Evolutionary conservation across 53 echinoderm and acorn worm species (phyloP).

Genomic region (Paracentrotus lividus): DNA sequence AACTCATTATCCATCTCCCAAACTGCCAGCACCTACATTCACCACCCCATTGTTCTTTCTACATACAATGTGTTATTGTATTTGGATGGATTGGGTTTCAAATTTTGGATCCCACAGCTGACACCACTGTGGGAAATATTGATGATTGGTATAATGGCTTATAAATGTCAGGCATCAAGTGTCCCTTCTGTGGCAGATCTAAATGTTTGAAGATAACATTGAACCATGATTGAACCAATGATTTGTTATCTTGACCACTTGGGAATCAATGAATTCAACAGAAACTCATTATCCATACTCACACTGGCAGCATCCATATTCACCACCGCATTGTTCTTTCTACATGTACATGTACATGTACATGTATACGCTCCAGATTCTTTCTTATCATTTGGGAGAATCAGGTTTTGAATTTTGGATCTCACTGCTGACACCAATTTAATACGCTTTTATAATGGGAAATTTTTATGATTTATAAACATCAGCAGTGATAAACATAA

Average conservation of each 20-base stretch:
- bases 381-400: background rate
- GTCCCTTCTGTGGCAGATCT: too few relatives aligned
- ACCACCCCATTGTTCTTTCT: background rate
- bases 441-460: too few relatives aligned
- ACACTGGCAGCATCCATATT: background rate
- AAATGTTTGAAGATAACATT: too few relatives aligned
- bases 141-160: too few relatives aligned
- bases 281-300: conserved; percentile 31
- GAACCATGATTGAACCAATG: too few relatives aligned
- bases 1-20: conserved; percentile 34
- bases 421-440: background rate
- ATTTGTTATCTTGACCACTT: background rate
- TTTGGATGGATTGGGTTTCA: too few relatives aligned
- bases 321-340: background rate
- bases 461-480: too few relatives aligned
- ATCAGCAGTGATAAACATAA: too few relatives aligned
- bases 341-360: conserved; percentile 17
- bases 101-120: too few relatives aligned
- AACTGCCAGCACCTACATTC: background rate
- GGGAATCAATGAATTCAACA: background rate
- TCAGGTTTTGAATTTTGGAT: background rate
- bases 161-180: background rate
- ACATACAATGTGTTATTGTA: background rate
- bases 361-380: too few relatives aligned
- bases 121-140: too few relatives aligned